These are phyloP conservation scores for Astropecten irregularis DNA, from an alignment of 53 echinoderm and acorn worm genomes.

Conservation along the genomic window DNA sequence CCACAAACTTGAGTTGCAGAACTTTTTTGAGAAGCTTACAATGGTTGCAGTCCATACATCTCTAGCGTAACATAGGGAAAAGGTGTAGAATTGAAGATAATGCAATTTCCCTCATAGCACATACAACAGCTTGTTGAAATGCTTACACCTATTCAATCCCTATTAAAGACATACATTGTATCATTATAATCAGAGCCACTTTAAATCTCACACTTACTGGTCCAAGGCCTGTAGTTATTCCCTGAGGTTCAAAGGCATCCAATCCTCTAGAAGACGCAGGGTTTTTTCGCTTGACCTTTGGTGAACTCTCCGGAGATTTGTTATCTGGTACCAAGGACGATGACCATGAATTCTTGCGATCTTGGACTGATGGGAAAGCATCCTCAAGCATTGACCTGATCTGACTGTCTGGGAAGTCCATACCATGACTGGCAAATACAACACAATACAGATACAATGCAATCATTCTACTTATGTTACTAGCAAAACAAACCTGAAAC, in stretches of 20 bases:
- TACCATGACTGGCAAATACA: neutral
- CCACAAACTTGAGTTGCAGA: no score
- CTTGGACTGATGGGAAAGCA: constrained; percentile 30
- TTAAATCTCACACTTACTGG: constrained; percentile 42
- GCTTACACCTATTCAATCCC: no score
- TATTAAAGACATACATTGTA: no score
- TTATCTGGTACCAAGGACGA: constrained; percentile 19
- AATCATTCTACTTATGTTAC: neutral
- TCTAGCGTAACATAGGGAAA: no score
- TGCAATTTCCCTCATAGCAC: no score
- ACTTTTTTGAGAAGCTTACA: no score
- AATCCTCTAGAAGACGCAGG: constrained; percentile 62
- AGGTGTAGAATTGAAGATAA: no score
- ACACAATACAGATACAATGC: neutral
- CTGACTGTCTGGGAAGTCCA: constrained; percentile 11
- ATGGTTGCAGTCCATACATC: no score
- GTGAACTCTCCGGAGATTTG: constrained; percentile 59
- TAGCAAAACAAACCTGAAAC: neutral
- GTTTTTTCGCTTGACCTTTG: constrained; percentile 62
- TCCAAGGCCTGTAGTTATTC: constrained; percentile 72
- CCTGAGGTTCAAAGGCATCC: constrained; percentile 82
- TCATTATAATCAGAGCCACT: no score
- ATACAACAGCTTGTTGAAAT: no score
- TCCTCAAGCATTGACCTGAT: constrained; percentile 9
- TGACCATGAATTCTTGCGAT: constrained; percentile 38